Percentiles rank a stretch among this genome's conserved stretches.
Evolutionary conservation across 1,140 invertebrate species (phyloP).

Genomic region (Apis mellifera): Amel_HAv3.1 CM009931.2:14876501-14877000

Average conservation of each 20-base stretch:
- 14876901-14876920: constrained; percentile 49
- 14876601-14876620: constrained; percentile 49
- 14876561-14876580: constrained; percentile 45
- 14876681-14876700: constrained; percentile 49
- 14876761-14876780: constrained; percentile 1
- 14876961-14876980: constrained; percentile 12
- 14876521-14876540: constrained; percentile 49
- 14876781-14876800: constrained; percentile 22
- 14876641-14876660: constrained; percentile 26
- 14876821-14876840: constrained; percentile 38
- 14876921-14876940: constrained; percentile 49
- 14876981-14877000: constrained; percentile 14
- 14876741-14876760: not conserved
- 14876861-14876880: constrained; percentile 36
- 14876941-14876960: constrained; percentile 26
- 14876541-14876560: constrained; percentile 53
- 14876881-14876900: not conserved
- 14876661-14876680: constrained; percentile 34
- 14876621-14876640: constrained; percentile 44
- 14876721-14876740: constrained; percentile 55
- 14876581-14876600: constrained; percentile 36
- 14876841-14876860: constrained; percentile 23
- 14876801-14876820: constrained; percentile 50
- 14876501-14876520: constrained; percentile 45
- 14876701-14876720: constrained; percentile 55